These are phyloP conservation scores for Alligator sinensis DNA, from an alignment of 2,113 vertebrate species.

Conservation along the genomic window DNA sequence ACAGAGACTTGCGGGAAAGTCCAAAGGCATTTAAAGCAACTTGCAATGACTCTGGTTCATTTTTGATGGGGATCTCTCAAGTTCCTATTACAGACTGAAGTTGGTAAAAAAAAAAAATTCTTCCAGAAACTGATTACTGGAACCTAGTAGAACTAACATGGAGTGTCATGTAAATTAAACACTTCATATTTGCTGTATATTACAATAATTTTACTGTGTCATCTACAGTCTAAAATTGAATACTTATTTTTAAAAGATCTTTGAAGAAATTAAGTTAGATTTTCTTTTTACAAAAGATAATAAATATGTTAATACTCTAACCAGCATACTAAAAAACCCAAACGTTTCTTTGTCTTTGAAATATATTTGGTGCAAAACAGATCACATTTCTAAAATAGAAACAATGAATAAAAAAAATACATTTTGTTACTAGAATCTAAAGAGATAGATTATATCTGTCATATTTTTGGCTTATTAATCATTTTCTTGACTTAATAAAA, in stretches of 20 bases:
- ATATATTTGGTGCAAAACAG: neutral
- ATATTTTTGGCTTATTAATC: neutral
- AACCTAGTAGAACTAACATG: neutral
- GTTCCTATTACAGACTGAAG: conserved; percentile 38
- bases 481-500: neutral
- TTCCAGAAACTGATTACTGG: neutral
- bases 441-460: neutral
- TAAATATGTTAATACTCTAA: neutral
- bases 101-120: neutral
- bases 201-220: neutral
- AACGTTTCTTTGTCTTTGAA: neutral
- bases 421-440: neutral
- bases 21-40: conserved; percentile 54
- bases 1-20: conserved; percentile 64
- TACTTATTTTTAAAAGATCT: neutral
- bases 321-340: neutral
- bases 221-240: neutral
- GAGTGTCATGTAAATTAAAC: neutral
- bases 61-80: conserved; percentile 46
- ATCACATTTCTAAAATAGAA: rapidly evolving
- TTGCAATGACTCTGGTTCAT: neutral
- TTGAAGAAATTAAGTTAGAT: neutral
- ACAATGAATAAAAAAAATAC: neutral
- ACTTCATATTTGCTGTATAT: neutral
- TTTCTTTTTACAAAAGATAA: neutral